Base-by-base conservation (phyloP, 2,113 vertebrate species). In the Protomyctophum bolini region DNA sequence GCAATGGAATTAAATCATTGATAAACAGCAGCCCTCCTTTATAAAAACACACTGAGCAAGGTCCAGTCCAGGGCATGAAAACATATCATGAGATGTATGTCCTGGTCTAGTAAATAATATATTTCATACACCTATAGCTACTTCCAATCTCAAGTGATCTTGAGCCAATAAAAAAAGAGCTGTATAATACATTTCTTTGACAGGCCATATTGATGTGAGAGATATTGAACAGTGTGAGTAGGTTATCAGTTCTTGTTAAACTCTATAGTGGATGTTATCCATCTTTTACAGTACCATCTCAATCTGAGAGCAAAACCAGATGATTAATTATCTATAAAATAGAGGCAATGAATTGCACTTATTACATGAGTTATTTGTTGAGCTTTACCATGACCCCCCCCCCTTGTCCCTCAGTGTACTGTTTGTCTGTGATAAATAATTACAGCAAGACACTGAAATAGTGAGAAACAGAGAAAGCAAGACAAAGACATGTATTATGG, bases 1-100 rank as follows among this genome's bases (percentile, higher is more conserved):
- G 76, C 81, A 76, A 88, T 86, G 79, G 66, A 82, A 83, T 58
- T 81, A 75, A 76, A 75, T 87, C 73, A 81, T 70, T 68, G 68
- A 85, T 76, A 76, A 72, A 68, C 48, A 85, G 79, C 91, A 73
- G 51, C 61, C 12, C 55, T 84, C 61, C 1, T 9, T 85, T 81
- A 76, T 84, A 86, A 21, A 76, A 65, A 50, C 48, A 50, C 8
- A 50, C 8, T 50, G 59, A 15, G 8, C 8, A 14, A 10, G 72
- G 5, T 8, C 6, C 12, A 15, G 54, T 4, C 33, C 33, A 58
- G 58, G 56, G 65, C 69, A 48, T 51, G 1, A 49, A 55, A 45
- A 77, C 49, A n/a, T 45, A 28, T 29, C 12, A 41, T 41, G 8
- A 48, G 63, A 62, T 21, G 58, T 54, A 28, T 49, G 11, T 71